These are phyloP conservation scores for Gymnocheta viridis DNA, from an alignment of 2,888 invertebrate genomes.

Conservation along the genomic window DNA sequence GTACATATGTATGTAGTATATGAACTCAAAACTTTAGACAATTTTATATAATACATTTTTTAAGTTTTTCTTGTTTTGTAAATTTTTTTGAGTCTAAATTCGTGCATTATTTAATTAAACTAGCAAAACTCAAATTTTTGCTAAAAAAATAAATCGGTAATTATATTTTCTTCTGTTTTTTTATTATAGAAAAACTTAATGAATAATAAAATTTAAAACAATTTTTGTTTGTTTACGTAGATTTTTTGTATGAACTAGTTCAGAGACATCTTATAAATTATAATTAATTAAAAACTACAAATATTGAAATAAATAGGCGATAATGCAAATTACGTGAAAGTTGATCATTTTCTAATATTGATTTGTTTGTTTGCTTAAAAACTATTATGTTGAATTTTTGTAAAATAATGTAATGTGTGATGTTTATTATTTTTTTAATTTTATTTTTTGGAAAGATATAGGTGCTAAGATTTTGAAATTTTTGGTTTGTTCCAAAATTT, in stretches of 20 bases:
- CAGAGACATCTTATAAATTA: slow-evolving; percentile 31
- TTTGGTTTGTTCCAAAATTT: neutral
- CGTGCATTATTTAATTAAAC: slow-evolving; percentile 2
- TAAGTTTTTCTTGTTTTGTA: neutral
- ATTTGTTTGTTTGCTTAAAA: slow-evolving; percentile 18
- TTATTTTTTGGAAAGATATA: neutral
- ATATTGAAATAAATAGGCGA: slow-evolving; percentile 51
- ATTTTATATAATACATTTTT: neutral
- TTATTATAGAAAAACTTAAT: neutral
- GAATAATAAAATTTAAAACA: slow-evolving; percentile 11
- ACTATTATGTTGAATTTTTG: slow-evolving; percentile 7
- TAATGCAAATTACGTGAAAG: slow-evolving; percentile 22
- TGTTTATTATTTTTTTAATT: neutral
- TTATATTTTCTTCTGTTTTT: slow-evolving; percentile 3
- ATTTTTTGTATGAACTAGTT: neutral
- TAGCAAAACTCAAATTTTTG: neutral
- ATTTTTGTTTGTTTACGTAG: slow-evolving; percentile 30
- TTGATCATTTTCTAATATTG: slow-evolving; percentile 1
- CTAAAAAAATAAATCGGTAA: neutral
- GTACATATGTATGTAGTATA: too few relatives aligned
- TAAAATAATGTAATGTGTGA: slow-evolving; percentile 17
- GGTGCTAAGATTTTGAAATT: neutral
- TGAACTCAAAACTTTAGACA: too few relatives aligned
- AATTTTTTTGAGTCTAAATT: neutral
- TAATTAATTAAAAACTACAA: slow-evolving; percentile 44